Evolutionary conservation across 2,797 vertebrate species (phyloP).

Genomic region (Poecilia velifera): DNA sequence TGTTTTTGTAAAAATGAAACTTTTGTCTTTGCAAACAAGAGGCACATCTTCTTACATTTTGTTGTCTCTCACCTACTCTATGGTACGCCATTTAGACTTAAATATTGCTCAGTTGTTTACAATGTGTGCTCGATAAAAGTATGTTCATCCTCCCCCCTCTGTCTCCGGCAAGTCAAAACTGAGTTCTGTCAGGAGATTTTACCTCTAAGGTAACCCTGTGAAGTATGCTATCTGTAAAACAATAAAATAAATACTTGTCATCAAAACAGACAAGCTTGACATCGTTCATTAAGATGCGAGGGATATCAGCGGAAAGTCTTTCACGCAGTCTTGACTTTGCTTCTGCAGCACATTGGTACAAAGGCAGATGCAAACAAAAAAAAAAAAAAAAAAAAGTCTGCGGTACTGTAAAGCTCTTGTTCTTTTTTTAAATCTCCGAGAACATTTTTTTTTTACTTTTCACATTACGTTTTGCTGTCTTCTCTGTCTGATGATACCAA

Average conservation of each 20-base stretch:
- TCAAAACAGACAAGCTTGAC: slow-evolving; percentile 74
- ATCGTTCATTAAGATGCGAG: slow-evolving; percentile 71
- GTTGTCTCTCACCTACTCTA: slow-evolving; percentile 81
- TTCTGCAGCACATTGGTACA: slow-evolving; percentile 48
- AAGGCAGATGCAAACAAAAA: slow-evolving; percentile 16
- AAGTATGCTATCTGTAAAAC: slow-evolving; percentile 82
- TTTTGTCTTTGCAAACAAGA: slow-evolving; percentile 80
- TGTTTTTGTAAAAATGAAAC: slow-evolving; percentile 82
- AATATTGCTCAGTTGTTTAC: slow-evolving; percentile 83
- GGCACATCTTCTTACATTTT: slow-evolving; percentile 81
- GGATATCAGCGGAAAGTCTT: slow-evolving; percentile 26
- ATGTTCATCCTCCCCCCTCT: slow-evolving; percentile 72
- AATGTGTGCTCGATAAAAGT: slow-evolving; percentile 82
- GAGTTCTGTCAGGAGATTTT: slow-evolving; percentile 74
- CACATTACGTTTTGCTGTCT: background rate
- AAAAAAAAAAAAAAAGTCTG: background rate
- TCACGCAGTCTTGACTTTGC: slow-evolving; percentile 48
- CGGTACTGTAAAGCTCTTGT: slow-evolving; percentile 4
- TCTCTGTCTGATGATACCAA: slow-evolving; percentile 48
- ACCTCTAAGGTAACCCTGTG: slow-evolving; percentile 81
- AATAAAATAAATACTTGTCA: slow-evolving; percentile 81
- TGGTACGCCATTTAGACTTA: slow-evolving; percentile 81
- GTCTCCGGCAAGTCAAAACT: slow-evolving; percentile 68
- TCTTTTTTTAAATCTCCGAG: background rate
- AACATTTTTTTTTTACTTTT: background rate